Conservation (phyloP, 2,113 vertebrate species). For the Scolopax mira region DNA sequence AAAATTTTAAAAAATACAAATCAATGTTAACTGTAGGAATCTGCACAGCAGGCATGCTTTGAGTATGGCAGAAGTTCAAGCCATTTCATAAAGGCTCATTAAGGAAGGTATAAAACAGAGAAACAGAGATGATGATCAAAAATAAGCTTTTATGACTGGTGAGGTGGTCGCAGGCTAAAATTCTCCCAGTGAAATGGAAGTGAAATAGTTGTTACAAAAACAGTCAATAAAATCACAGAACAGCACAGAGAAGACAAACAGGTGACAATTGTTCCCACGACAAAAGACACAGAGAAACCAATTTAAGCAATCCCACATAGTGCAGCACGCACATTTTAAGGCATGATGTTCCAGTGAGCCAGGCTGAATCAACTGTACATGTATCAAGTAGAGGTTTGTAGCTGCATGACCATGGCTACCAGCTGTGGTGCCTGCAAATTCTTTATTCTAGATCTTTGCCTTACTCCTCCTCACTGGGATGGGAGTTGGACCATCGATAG, state of each 20-base stretch:
- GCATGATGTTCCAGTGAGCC: background rate
- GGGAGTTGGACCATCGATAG: background rate
- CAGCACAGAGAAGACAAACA: background rate
- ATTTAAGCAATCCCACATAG: background rate
- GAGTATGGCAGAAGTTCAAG: background rate
- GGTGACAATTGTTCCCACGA: background rate
- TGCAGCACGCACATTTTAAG: background rate
- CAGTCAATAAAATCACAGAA: background rate
- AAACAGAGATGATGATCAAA: background rate
- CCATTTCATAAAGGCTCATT: background rate
- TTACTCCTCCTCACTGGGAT: background rate
- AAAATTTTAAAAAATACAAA: no score
- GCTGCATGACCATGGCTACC: background rate
- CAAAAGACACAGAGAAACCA: background rate
- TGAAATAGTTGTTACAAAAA: background rate
- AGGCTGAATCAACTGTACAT: background rate
- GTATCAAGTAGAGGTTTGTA: background rate
- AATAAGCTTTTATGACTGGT: background rate
- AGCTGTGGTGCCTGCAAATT: background rate
- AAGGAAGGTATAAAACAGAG: background rate
- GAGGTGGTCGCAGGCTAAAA: background rate
- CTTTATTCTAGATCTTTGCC: background rate
- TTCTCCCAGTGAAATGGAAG: background rate
- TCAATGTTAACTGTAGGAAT: background rate
- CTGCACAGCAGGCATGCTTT: background rate